Evolutionary conservation across 2,113 vertebrate species (phyloP).

Genomic region (Leiothrix lutea): DNA sequence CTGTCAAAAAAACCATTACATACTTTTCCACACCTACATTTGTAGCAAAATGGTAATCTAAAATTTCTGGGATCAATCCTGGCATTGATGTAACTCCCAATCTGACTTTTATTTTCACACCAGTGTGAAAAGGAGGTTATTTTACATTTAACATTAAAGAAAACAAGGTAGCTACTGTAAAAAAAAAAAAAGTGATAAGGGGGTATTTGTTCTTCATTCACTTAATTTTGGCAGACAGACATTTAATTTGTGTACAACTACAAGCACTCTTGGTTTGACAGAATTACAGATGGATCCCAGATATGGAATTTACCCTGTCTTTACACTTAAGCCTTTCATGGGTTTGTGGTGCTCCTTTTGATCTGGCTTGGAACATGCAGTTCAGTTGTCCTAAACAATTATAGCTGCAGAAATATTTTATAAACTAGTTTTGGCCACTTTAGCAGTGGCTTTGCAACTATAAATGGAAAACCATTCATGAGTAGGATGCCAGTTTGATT

Average conservation of each 20-base stretch:
- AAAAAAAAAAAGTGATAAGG: background rate
- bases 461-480: constrained; percentile 31
- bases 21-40: background rate
- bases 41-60: background rate
- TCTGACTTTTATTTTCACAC: background rate
- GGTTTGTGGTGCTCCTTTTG: constrained; percentile 58
- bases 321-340: constrained; percentile 47
- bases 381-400: constrained; percentile 54
- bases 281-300: constrained; percentile 52
- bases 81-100: background rate
- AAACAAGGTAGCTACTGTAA: background rate
- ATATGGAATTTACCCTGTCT: constrained; percentile 41
- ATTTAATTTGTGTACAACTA: constrained; percentile 39
- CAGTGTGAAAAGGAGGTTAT: background rate
- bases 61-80: background rate
- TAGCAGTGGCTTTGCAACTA: constrained; percentile 33
- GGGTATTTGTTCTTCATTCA: background rate
- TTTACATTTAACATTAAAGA: background rate
- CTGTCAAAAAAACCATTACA: background rate
- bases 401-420: constrained; percentile 25
- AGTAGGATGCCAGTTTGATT: constrained; percentile 13
- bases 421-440: constrained; percentile 27
- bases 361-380: constrained; percentile 51
- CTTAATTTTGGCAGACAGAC: constrained; percentile 42
- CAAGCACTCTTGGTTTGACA: constrained; percentile 21